Evolutionary conservation across 2,113 vertebrate genomes (phyloP), one percentile per base, ranked within the genome.

Genomic region (Condylura cristata): DNA sequence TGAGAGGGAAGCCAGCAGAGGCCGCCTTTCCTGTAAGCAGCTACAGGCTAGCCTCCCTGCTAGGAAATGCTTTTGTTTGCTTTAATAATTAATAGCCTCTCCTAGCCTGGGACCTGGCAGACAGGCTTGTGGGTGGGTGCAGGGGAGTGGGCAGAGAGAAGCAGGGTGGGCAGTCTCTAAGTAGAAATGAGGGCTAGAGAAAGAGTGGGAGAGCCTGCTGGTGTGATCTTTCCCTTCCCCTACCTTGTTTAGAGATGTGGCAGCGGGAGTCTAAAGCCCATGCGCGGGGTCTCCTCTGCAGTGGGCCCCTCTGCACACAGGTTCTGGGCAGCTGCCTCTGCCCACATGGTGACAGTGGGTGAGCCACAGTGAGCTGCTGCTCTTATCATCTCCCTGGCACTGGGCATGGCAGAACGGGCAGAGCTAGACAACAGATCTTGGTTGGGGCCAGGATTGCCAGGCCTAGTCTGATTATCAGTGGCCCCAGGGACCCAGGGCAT

Each of bases 21-120:
- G 79, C 91, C 80, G 95, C 82, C 65, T 97, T 97, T 97, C 97
- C 96, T 97, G 97, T 95, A 96, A 97, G 95, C 94, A 79, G 95
- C 95, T 81, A 88, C 53, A 86, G 78, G 82, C 97, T 61, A 76
- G 93, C 92, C 93, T 96, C 92, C 95, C 92, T 97, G 96, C 97
- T 96, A 96, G 97, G 96, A 97, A 97, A 96, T 96, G 93, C 95
- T 97, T 96, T 96, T 96, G 93, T 95, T 95, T 93, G 91, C 93
- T 97, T 97, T 96, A 97, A 96, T 97, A 96, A 97, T 97, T 97
- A 96, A 97, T 97, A 88, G 91, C 95, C 8, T 6, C 88, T 94
- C 95, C 91, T 89, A 92, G 95, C 80, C 91, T 96, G 86, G 92
- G 96, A 82, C 93, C 95, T 96, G 95, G 92, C 95, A 95, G 92